Conservation (phyloP, 2,888 invertebrate genomes). For the Xestoiulus laeticollis region DNA sequence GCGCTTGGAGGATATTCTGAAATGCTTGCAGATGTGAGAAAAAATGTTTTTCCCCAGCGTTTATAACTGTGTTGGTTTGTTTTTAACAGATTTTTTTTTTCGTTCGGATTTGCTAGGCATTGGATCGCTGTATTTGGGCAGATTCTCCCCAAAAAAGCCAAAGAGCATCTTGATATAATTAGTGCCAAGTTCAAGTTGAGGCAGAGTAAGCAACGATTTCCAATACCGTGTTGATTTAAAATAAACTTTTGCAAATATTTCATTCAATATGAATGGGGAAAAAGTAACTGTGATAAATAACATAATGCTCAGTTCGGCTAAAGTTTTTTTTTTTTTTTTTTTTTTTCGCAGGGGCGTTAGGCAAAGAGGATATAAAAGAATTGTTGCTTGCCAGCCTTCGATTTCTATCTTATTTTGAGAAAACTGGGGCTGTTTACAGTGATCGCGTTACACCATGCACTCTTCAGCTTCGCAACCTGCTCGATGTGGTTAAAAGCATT, state of each 20-base stretch:
- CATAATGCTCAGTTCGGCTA: too few species aligned
- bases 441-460: background rate
- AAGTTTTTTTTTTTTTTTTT: background rate
- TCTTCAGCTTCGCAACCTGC: background rate
- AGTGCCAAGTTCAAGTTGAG: background rate
- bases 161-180: constrained; percentile 9
- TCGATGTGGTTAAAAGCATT: constrained; percentile 13
- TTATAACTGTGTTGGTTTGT: too few species aligned
- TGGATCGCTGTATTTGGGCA: constrained; percentile 64
- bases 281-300: background rate
- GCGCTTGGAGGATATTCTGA: constrained; percentile 61
- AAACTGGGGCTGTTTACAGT: background rate
- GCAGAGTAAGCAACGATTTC: background rate
- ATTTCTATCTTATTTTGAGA: constrained; percentile 43
- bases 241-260: background rate
- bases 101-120: constrained; percentile 58
- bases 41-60: background rate
- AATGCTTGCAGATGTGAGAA: constrained; percentile 61
- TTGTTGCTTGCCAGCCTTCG: background rate
- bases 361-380: background rate
- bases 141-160: background rate
- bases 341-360: background rate
- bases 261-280: too few species aligned
- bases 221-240: background rate
- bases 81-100: background rate